Evolutionary conservation across 2,888 invertebrate species (phyloP).

Genomic region (Druceiella hillmani): DNA sequence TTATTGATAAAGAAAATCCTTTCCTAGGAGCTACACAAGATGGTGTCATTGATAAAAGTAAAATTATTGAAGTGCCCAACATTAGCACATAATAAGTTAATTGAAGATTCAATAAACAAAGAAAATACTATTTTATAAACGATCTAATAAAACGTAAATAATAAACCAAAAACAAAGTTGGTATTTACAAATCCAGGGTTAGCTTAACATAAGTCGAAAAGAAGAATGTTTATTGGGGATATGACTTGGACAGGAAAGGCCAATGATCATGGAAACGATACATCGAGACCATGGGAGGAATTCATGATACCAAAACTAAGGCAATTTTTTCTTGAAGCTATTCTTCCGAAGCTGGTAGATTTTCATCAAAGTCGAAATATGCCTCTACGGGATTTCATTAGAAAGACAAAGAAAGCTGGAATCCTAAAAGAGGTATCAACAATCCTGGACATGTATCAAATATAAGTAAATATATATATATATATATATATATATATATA

Average conservation of each 20-base stretch:
- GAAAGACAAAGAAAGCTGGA: no score
- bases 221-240: constrained; percentile 8
- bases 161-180: constrained; percentile 7
- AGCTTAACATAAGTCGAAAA: constrained; percentile 7
- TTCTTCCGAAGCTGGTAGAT: neutral
- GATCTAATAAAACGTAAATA: neutral
- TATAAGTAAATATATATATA: no score
- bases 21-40: constrained; percentile 16
- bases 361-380: neutral
- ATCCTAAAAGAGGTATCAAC: no score
- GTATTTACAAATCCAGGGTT: constrained; percentile 9
- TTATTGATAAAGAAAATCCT: constrained; percentile 11
- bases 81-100: constrained; percentile 7
- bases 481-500: no score
- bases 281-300: constrained; percentile 2
- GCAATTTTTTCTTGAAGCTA: neutral
- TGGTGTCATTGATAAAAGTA: constrained; percentile 12
- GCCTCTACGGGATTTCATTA: neutral
- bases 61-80: constrained; percentile 16
- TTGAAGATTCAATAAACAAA: no score
- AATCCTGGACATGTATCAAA: no score
- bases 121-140: neutral
- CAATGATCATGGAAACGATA: constrained; percentile 6
- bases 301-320: neutral
- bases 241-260: constrained; percentile 6